These are phyloP conservation scores for Acanthurus tractus DNA, from an alignment of 2,797 vertebrate genomes.

Conservation along the genomic window DNA sequence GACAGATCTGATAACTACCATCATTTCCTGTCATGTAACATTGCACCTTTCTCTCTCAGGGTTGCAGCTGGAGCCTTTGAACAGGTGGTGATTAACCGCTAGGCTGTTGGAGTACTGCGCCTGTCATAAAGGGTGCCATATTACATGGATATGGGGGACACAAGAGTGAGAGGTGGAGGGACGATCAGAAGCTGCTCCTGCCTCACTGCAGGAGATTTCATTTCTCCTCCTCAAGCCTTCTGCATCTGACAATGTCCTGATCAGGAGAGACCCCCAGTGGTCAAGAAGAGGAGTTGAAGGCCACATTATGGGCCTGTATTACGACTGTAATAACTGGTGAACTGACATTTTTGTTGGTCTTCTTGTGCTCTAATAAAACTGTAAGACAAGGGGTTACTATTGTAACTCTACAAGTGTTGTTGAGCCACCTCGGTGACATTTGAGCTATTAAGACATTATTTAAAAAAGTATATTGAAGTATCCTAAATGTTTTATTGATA, in stretches of 20 bases:
- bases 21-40: constrained; percentile 50
- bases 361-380: constrained; percentile 11
- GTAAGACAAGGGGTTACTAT: background rate
- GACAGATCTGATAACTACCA: constrained; percentile 31
- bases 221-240: constrained; percentile 47
- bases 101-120: constrained; percentile 64
- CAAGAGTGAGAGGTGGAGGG: constrained; percentile 25
- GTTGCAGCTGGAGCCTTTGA: constrained; percentile 92
- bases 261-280: constrained; percentile 67
- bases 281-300: constrained; percentile 49
- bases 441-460: constrained; percentile 15
- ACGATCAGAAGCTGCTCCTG: constrained; percentile 28
- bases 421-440: constrained; percentile 4
- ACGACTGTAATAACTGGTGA: constrained; percentile 3
- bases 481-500: constrained; percentile 17
- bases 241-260: constrained; percentile 33
- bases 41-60: constrained; percentile 83
- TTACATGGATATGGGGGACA: constrained; percentile 45
- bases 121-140: constrained; percentile 48
- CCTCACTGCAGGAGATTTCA: constrained; percentile 46
- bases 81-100: constrained; percentile 96
- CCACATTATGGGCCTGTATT: constrained; percentile 1
- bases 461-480: constrained; percentile 12
- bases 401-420: constrained; percentile 11
- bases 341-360: constrained; percentile 17